These are phyloP conservation scores for Candoia aspera DNA, from an alignment of 2,113 vertebrate species.

Conservation along the genomic window DNA sequence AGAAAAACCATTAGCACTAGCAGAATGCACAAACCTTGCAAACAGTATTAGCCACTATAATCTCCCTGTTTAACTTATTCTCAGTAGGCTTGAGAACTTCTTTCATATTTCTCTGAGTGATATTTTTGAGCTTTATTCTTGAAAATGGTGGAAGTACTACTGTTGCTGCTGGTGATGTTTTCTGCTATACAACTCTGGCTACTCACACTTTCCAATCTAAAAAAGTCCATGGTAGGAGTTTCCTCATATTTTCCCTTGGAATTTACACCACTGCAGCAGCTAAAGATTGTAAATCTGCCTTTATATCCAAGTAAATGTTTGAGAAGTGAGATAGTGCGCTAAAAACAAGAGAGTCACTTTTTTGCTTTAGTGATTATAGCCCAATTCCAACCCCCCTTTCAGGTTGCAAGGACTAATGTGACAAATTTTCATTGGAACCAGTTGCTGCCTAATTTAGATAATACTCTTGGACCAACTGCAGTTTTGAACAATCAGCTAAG, in stretches of 20 bases:
- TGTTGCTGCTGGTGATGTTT: neutral
- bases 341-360: neutral
- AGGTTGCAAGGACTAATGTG: neutral
- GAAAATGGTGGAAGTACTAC: neutral
- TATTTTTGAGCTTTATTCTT: neutral
- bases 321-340: neutral
- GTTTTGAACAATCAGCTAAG: neutral
- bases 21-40: neutral
- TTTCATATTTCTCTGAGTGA: neutral
- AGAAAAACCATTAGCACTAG: neutral
- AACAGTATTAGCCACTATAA: neutral
- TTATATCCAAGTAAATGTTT: neutral
- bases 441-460: neutral
- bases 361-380: neutral
- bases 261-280: neutral
- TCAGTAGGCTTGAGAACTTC: neutral
- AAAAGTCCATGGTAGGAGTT: neutral
- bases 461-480: neutral
- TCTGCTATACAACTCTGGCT: neutral
- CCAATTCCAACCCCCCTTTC: neutral
- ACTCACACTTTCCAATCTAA: neutral
- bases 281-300: neutral
- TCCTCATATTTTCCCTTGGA: neutral
- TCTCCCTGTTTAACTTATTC: neutral
- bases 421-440: neutral